Evolutionary conservation across 2,888 invertebrate genomes (phyloP), one percentile per base, ranked within the genome.

Genomic region (Theretra japonica): DNA sequence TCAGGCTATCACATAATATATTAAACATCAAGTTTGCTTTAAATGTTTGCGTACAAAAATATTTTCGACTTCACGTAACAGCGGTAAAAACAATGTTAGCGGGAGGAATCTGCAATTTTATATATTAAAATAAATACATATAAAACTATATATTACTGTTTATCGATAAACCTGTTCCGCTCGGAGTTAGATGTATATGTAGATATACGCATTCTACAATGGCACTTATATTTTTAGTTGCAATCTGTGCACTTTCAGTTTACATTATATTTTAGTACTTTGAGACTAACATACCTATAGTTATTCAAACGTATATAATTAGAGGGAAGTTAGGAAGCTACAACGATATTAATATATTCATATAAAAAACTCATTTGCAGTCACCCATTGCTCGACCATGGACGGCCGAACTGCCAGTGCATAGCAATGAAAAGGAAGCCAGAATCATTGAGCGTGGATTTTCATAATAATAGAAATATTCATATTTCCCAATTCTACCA

Each of bases 21-120:
- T 17, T 57, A 33, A 70, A 57, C 58, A 28, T 58, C 41, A 58
- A 71, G 83, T 86, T 86, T 85, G 85, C 88, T 85, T 88, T 87
- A 85, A 83, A 82, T 80, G 80, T 84, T 85, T 75, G 80, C 85
- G 86, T 86, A 83, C 84, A 93, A 93, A 91, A 92, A 93, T 91
- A 92, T 86, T 87, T 88, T 82, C 82, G 79, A 78, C 70, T 80
- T 85, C 65, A 41, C 41, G 79, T 83, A 88, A 88, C 86, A 90
- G 84, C 86, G 80, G 23, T 65, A 80, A 81, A 81, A 78, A 79
- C 82, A 85, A 84, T 81, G 86, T 85, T 86, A 86, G 76, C 79
- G 83, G 84, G 87, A 88, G 88, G 83, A 85, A 84, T 80, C 84
- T 87, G 82, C 77, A 84, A 83, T 84, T 81, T 79, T 73, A 65